Evolutionary conservation across 2,797 vertebrate species (phyloP).

Genomic region (Neopelma chrysocephalum): DNA sequence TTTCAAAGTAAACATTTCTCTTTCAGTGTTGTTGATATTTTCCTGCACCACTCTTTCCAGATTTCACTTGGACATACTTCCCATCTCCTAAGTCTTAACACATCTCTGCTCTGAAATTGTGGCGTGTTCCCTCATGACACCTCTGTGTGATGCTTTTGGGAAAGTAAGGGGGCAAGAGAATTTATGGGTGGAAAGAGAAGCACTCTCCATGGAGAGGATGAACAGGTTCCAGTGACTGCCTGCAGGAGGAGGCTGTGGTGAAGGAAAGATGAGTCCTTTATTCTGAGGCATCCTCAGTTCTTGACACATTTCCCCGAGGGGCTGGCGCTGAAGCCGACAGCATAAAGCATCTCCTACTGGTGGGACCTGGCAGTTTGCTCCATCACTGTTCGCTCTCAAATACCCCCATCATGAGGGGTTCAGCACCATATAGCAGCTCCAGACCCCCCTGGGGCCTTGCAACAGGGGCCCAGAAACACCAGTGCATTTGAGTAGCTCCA

Average conservation of each 20-base stretch:
- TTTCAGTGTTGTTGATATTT: slow-evolving; percentile 30
- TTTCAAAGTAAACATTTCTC: slow-evolving; percentile 29
- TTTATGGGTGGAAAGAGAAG: not conserved
- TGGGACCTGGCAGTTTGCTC: not conserved
- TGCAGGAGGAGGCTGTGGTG: not conserved
- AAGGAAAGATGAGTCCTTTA: not conserved
- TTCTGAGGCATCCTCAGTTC: not conserved
- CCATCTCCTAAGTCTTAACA: not conserved
- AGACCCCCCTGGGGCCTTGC: not conserved
- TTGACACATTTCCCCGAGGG: rapidly evolving
- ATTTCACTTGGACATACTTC: not conserved
- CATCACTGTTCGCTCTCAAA: not conserved
- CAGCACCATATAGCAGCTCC: not conserved
- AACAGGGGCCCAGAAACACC: not conserved
- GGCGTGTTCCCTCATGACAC: not conserved
- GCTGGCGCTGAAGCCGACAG: not conserved
- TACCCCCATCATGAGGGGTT: not conserved
- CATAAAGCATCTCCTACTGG: not conserved
- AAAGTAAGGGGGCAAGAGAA: not conserved
- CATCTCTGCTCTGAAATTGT: not conserved
- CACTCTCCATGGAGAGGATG: not conserved
- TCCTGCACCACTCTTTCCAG: not conserved
- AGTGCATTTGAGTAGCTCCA: not conserved
- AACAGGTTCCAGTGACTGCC: not conserved
- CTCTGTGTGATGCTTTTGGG: not conserved